A percentile compares a stretch with the other conserved stretches of the same genome.
These are phyloP conservation scores for Hipparchia semele DNA, from an alignment of 2,888 invertebrate species.

Conservation along the genomic window DNA sequence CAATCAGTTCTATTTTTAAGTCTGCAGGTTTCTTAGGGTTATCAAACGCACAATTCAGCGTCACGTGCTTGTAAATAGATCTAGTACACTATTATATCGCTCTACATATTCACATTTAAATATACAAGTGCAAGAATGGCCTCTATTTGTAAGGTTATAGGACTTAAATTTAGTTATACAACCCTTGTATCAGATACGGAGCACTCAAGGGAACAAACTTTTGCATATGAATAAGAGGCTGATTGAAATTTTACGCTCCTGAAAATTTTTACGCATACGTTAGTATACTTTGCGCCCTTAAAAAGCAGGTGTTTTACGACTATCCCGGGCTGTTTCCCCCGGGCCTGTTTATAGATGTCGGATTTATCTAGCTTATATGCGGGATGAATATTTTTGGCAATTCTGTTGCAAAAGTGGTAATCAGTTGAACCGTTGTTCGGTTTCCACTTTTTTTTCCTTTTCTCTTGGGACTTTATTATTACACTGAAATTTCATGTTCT, in stretches of 20 bases:
- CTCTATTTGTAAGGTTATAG: constrained; percentile 14
- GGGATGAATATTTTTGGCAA: constrained; percentile 20
- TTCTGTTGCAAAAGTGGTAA: constrained; percentile 7
- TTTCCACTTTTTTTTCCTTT: neutral
- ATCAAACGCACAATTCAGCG: constrained; percentile 28
- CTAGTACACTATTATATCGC: constrained; percentile 2
- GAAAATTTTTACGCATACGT: constrained; percentile 73
- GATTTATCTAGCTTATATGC: constrained; percentile 30
- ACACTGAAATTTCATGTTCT: too few species aligned
- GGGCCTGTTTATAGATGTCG: constrained; percentile 24
- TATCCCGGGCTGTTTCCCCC: constrained; percentile 21
- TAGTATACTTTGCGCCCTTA: constrained; percentile 45
- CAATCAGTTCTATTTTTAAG: neutral
- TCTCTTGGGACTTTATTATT: neutral
- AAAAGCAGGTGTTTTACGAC: constrained; percentile 33
- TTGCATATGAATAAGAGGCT: constrained; percentile 77
- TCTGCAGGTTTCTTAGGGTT: neutral
- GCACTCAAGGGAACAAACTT: constrained; percentile 52
- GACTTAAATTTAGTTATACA: neutral
- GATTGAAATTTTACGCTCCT: constrained; percentile 63
- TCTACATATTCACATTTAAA: neutral
- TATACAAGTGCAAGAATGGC: constrained; percentile 11
- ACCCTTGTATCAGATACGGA: constrained; percentile 14
- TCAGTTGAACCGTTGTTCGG: constrained; percentile 13
- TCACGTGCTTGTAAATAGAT: constrained; percentile 23